Evolutionary conservation across 2,888 invertebrate genomes (phyloP).

Genomic region (Drosophila flavopinicola): DNA sequence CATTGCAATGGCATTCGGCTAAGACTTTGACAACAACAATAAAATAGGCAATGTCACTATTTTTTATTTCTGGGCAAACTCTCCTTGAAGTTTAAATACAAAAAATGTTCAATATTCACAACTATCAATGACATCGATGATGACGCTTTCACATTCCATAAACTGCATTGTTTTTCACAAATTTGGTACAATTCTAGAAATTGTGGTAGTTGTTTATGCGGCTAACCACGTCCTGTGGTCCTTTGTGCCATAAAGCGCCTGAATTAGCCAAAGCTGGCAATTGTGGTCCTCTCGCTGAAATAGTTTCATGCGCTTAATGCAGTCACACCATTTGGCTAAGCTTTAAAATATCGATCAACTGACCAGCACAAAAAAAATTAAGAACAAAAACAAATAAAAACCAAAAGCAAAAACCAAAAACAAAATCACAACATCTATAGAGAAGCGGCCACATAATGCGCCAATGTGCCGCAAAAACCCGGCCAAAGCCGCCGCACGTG

Average conservation of each 20-base stretch:
- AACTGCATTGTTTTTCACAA: constrained; percentile 10
- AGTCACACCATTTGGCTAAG: constrained; percentile 61
- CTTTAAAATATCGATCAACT: constrained; percentile 77
- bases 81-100: too few relatives aligned
- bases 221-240: not conserved
- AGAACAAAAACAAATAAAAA: constrained; percentile 2
- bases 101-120: too few relatives aligned
- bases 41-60: too few relatives aligned
- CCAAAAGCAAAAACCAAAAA: constrained; percentile 14
- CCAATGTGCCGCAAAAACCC: constrained; percentile 67
- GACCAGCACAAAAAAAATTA: constrained; percentile 16
- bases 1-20: too few relatives aligned
- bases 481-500: constrained; percentile 68
- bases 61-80: too few relatives aligned
- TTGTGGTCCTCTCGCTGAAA: constrained; percentile 34
- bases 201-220: constrained; percentile 34
- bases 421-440: constrained; percentile 54
- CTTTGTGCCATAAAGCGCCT: constrained; percentile 22
- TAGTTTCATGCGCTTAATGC: constrained; percentile 37
- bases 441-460: constrained; percentile 60
- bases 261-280: constrained; percentile 39
- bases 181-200: constrained; percentile 31
- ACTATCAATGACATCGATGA: not conserved
- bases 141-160: too few relatives aligned
- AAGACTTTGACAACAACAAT: too few relatives aligned